Evolutionary conservation across 2,888 invertebrate species (phyloP).

Genomic region (Antheraea yamamai): DNA sequence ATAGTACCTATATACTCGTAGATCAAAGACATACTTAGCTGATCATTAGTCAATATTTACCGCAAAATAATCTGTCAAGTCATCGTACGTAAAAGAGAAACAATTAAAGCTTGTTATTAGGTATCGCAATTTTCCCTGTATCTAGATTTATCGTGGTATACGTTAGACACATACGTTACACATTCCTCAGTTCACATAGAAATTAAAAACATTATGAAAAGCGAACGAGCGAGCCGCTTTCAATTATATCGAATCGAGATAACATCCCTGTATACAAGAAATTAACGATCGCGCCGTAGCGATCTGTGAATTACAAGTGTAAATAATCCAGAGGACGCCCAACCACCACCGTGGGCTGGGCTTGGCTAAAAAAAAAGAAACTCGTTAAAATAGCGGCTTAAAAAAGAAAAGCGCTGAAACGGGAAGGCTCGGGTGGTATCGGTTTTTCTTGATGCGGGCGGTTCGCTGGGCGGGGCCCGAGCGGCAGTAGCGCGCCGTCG

Average conservation of each 20-base stretch:
- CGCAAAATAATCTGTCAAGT: not conserved
- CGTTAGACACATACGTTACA: too few species aligned
- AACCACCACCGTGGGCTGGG: slow-evolving; percentile 78
- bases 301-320: slow-evolving; percentile 80
- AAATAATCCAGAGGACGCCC: slow-evolving; percentile 80
- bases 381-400: slow-evolving; percentile 81
- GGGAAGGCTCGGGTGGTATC: slow-evolving; percentile 79
- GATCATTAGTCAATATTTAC: not conserved
- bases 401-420: slow-evolving; percentile 83
- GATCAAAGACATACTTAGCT: not conserved
- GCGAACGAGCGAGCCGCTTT: slow-evolving; percentile 45
- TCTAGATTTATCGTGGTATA: not conserved
- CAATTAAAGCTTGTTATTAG: not conserved
- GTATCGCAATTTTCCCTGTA: not conserved
- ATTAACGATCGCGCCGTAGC: slow-evolving; percentile 64
- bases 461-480: slow-evolving; percentile 77
- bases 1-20: not conserved
- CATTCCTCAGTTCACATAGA: slow-evolving; percentile 18
- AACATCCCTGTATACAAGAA: slow-evolving; percentile 61
- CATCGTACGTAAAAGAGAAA: not conserved
- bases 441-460: slow-evolving; percentile 79
- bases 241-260: slow-evolving; percentile 57
- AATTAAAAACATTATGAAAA: slow-evolving; percentile 41
- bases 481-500: slow-evolving; percentile 83
- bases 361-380: slow-evolving; percentile 68